Evolutionary conservation across 2,888 invertebrate genomes (phyloP).

Genomic region (Drosophila sordidula): DNA sequence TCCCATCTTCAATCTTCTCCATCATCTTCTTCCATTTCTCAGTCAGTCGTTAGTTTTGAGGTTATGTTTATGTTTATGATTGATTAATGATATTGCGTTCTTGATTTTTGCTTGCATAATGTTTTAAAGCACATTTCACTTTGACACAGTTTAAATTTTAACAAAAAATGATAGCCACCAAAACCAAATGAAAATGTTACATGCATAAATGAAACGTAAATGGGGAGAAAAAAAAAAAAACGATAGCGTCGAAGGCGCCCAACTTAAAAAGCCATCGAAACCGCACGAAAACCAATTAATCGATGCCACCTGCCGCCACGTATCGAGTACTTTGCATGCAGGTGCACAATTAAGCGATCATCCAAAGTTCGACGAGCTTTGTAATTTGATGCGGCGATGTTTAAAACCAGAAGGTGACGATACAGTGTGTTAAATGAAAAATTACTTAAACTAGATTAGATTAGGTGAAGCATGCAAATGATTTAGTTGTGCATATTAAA

Average conservation of each 20-base stretch:
- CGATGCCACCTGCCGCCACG: constrained; percentile 1
- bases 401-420: neutral
- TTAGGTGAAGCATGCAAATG: constrained; percentile 4
- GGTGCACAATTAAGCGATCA: constrained; percentile 4
- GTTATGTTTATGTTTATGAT: constrained; percentile 23
- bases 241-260: neutral
- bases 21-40: neutral
- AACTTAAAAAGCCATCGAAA: constrained; percentile 24
- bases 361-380: constrained; percentile 10
- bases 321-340: constrained; percentile 6
- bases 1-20: neutral
- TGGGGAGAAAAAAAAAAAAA: neutral
- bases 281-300: constrained; percentile 6
- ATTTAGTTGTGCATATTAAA: constrained; percentile 1
- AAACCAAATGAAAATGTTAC: constrained; percentile 23
- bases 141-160: constrained; percentile 10
- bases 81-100: constrained; percentile 6
- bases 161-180: constrained; percentile 21
- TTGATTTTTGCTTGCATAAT: constrained; percentile 11
- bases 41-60: constrained; percentile 10
- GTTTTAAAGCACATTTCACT: constrained; percentile 28
- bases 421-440: constrained; percentile 12
- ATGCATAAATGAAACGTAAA: constrained; percentile 4
- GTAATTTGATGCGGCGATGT: constrained; percentile 1
- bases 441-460: constrained; percentile 13